Evolutionary conservation across 2,888 invertebrate genomes (phyloP).

Genomic region (Agonum fuliginosum): DNA sequence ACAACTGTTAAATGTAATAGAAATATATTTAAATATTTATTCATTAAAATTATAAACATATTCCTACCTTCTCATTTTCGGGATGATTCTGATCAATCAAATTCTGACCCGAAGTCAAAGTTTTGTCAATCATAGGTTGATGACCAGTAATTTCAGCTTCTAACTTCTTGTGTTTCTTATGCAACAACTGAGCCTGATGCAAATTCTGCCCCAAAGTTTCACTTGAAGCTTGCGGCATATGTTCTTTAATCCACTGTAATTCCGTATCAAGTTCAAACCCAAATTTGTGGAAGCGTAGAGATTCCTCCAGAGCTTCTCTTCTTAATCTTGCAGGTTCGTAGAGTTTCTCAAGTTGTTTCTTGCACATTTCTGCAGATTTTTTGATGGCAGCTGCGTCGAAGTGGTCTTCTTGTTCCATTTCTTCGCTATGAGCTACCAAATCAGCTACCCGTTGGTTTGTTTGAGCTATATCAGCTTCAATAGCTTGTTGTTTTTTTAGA

Average conservation of each 20-base stretch:
- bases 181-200: slow-evolving; percentile 92
- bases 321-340: slow-evolving; percentile 83
- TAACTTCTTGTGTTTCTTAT: slow-evolving; percentile 96
- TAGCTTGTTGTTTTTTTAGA: slow-evolving; percentile 89
- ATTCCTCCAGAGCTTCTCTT: slow-evolving; percentile 87
- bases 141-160: slow-evolving; percentile 92
- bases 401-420: slow-evolving; percentile 95
- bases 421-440: slow-evolving; percentile 86
- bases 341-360: slow-evolving; percentile 81
- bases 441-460: slow-evolving; percentile 80
- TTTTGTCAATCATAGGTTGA: slow-evolving; percentile 88
- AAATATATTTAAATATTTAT: slow-evolving; percentile 21
- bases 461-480: slow-evolving; percentile 90
- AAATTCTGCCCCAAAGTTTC: slow-evolving; percentile 87
- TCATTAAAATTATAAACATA: not conserved
- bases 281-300: slow-evolving; percentile 91
- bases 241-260: slow-evolving; percentile 96
- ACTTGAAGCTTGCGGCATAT: slow-evolving; percentile 86
- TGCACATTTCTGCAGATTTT: slow-evolving; percentile 84
- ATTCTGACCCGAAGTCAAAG: slow-evolving; percentile 84
- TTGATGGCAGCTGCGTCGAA: slow-evolving; percentile 94
- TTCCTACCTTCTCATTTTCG: slow-evolving; percentile 81
- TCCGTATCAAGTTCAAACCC: slow-evolving; percentile 94
- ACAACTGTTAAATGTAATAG: slow-evolving; percentile 40
- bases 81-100: slow-evolving; percentile 87